Evolutionary conservation across 1,140 invertebrate genomes (phyloP).

Genomic region (Andricus grossulariae): DNA sequence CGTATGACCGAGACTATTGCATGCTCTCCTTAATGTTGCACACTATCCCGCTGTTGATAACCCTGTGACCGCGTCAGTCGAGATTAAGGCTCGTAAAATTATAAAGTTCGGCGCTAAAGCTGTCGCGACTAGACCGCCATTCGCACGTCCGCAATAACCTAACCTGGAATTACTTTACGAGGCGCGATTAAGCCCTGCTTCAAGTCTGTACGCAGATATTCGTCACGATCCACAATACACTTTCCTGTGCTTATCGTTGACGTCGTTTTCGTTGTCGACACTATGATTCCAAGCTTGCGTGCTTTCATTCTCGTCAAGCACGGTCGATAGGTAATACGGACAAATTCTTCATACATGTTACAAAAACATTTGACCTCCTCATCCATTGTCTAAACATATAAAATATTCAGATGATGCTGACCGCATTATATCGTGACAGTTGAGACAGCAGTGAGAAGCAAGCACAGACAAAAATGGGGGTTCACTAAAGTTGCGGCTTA

Average conservation of each 20-base stretch:
- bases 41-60: conserved; percentile 43
- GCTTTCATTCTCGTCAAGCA: too few relatives aligned
- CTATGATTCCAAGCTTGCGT: too few relatives aligned
- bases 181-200: conserved; percentile 48
- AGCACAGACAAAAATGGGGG: too few relatives aligned
- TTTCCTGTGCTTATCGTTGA: not conserved
- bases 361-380: too few relatives aligned
- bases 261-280: too few relatives aligned
- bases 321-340: too few relatives aligned
- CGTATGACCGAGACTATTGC: conserved; percentile 46
- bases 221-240: conserved; percentile 3
- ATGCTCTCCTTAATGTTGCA: conserved; percentile 42
- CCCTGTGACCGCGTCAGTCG: conserved; percentile 43
- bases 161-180: conserved; percentile 66
- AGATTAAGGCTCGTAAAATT: conserved; percentile 68
- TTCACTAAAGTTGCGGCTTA: too few relatives aligned
- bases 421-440: too few relatives aligned
- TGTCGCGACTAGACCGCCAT: conserved; percentile 58
- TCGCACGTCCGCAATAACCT: conserved; percentile 63
- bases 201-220: conserved; percentile 41
- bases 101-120: conserved; percentile 64
- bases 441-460: too few relatives aligned
- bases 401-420: too few relatives aligned
- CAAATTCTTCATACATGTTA: too few relatives aligned
- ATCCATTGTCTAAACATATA: too few relatives aligned